Conservation (phyloP, 2,888 invertebrate species). For the Ganaspis brasiliensis region DNA sequence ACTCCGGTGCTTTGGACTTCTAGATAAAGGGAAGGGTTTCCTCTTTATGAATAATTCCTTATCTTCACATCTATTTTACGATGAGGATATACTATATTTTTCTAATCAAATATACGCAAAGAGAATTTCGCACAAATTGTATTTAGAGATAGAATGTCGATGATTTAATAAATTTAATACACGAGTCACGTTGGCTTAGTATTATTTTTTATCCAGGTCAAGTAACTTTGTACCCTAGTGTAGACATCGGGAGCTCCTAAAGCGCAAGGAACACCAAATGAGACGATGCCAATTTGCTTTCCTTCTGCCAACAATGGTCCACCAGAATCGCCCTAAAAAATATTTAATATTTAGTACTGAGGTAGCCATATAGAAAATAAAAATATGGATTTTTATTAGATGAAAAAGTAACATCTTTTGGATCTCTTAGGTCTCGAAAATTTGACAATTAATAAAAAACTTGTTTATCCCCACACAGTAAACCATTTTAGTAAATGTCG, state of each 20-base stretch:
- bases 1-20: not conserved
- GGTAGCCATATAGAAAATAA: not conserved
- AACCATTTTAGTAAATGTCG: too few species aligned
- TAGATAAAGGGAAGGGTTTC: not conserved
- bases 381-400: not conserved
- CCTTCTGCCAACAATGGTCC: constrained; percentile 62
- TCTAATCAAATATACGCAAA: too few species aligned
- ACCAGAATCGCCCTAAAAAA: not conserved
- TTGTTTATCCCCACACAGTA: too few species aligned
- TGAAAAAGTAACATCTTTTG: too few species aligned
- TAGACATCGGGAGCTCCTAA: constrained; percentile 61
- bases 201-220: constrained; percentile 53
- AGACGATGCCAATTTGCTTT: constrained; percentile 65
- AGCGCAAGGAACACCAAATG: constrained; percentile 65
- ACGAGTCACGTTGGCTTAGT: not conserved
- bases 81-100: too few species aligned
- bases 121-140: not conserved
- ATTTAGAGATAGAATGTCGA: not conserved
- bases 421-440: too few species aligned
- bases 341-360: not conserved
- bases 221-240: constrained; percentile 57
- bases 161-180: not conserved
- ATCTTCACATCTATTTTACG: too few species aligned
- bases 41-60: not conserved
- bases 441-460: too few species aligned